Conservation (phyloP, 1,140 invertebrate species). For the Drosophila sp. region DNA sequence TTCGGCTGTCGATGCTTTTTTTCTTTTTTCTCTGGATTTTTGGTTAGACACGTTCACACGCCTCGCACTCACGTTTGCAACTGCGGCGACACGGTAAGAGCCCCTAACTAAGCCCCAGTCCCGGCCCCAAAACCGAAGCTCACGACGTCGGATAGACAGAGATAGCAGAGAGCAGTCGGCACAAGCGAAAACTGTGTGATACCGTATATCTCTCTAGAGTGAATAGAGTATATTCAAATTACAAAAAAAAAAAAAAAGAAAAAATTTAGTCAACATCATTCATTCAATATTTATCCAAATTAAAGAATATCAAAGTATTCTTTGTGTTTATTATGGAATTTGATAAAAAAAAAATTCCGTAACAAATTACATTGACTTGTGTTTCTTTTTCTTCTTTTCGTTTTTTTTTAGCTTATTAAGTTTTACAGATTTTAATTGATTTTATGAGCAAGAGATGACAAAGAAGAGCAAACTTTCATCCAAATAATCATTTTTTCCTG, state of each 20-base stretch:
- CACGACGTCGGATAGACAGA: constrained; percentile 32
- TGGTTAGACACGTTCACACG: constrained; percentile 66
- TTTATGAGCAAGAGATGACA: too few relatives aligned
- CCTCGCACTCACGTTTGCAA: constrained; percentile 81
- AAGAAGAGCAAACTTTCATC: too few relatives aligned
- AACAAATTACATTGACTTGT: too few relatives aligned
- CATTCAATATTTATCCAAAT: constrained; percentile 4
- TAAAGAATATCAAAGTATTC: too few relatives aligned
- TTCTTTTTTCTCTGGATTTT: constrained; percentile 22
- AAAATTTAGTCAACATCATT: neutral
- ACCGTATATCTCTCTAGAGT: neutral
- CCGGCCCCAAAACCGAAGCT: constrained; percentile 30
- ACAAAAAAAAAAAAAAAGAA: too few relatives aligned
- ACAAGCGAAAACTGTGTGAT: constrained; percentile 60
- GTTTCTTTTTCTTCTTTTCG: too few relatives aligned
- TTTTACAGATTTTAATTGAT: too few relatives aligned
- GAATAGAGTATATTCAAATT: neutral
- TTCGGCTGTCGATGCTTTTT: constrained; percentile 22
- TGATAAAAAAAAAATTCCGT: too few relatives aligned
- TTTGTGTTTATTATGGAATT: too few relatives aligned
- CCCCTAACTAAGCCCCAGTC: constrained; percentile 36
- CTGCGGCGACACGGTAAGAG: constrained; percentile 51
- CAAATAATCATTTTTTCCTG: too few relatives aligned
- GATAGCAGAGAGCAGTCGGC: constrained; percentile 35
- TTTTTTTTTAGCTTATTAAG: too few relatives aligned